These are phyloP conservation scores for Xerus rutilus DNA, from an alignment of 2,797 vertebrate species.

Conservation along the genomic window DNA sequence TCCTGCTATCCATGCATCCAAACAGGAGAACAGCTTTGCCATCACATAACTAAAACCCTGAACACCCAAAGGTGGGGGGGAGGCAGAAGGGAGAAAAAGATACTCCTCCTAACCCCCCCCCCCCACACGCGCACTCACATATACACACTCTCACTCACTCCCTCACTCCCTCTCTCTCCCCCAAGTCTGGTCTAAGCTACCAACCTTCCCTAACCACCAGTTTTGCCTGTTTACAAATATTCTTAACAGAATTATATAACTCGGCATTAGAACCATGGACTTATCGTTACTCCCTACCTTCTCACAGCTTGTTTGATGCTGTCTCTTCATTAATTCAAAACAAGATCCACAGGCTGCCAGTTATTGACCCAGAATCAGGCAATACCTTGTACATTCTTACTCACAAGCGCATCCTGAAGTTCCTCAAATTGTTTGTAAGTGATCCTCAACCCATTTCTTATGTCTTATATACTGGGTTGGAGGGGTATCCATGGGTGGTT, in stretches of 20 bases:
- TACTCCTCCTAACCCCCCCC: accelerated
- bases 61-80: neutral
- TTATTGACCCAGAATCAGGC: slow-evolving; percentile 96
- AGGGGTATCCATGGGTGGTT: neutral
- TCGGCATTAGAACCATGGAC: neutral
- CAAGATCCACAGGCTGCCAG: slow-evolving; percentile 98
- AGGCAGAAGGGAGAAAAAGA: neutral
- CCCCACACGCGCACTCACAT: no score
- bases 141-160: neutral
- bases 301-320: slow-evolving; percentile 94
- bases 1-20: neutral
- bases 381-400: slow-evolving; percentile 99
- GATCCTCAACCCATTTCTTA: neutral
- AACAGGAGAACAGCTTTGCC: slow-evolving; percentile 32
- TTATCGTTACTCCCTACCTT: slow-evolving; percentile 1
- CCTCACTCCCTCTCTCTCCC: neutral
- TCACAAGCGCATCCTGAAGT: slow-evolving; percentile 99
- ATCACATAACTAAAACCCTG: neutral
- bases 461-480: neutral
- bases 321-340: slow-evolving; percentile 97
- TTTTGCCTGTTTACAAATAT: neutral
- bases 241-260: neutral
- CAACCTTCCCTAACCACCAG: neutral
- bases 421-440: slow-evolving; percentile 99
- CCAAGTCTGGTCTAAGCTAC: neutral